Conservation (phyloP, 1,140 invertebrate genomes). For the Drosophila nigromelanica region DNA sequence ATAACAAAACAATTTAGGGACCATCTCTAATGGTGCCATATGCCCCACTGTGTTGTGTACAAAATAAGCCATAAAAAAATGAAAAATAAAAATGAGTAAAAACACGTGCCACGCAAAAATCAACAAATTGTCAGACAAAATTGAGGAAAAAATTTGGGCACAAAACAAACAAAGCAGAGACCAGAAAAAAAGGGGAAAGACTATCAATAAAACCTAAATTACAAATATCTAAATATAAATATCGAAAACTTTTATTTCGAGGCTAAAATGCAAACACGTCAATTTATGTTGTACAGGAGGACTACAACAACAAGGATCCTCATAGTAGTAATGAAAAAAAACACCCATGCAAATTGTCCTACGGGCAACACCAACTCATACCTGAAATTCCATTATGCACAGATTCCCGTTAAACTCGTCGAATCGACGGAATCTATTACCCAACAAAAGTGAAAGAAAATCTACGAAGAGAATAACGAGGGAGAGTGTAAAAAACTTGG, state of each 20-base stretch:
- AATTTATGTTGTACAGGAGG: constrained; percentile 46
- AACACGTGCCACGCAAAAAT: constrained; percentile 33
- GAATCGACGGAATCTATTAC: constrained; percentile 11
- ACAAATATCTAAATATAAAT: constrained; percentile 65
- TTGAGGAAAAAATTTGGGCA: background rate
- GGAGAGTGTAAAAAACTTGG: background rate
- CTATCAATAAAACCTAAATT: constrained; percentile 72
- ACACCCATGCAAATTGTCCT: constrained; percentile 44
- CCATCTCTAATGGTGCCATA: constrained; percentile 1
- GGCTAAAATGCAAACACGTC: constrained; percentile 64
- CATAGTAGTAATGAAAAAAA: background rate
- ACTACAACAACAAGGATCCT: constrained; percentile 3
- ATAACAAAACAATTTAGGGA: constrained; percentile 45
- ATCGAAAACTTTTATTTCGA: constrained; percentile 47
- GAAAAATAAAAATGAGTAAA: constrained; percentile 1
- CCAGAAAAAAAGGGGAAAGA: background rate
- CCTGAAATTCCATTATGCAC: constrained; percentile 24
- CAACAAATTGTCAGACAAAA: constrained; percentile 32
- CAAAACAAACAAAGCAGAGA: background rate
- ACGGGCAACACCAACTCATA: constrained; percentile 11
- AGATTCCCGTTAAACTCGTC: constrained; percentile 18
- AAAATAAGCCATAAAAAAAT: constrained; percentile 35
- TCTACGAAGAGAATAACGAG: background rate
- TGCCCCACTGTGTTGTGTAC: constrained; percentile 9
- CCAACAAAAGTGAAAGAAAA: constrained; percentile 15